Evolutionary conservation across 2,113 vertebrate species (phyloP).

Genomic region (Peromyscus californicus): DNA sequence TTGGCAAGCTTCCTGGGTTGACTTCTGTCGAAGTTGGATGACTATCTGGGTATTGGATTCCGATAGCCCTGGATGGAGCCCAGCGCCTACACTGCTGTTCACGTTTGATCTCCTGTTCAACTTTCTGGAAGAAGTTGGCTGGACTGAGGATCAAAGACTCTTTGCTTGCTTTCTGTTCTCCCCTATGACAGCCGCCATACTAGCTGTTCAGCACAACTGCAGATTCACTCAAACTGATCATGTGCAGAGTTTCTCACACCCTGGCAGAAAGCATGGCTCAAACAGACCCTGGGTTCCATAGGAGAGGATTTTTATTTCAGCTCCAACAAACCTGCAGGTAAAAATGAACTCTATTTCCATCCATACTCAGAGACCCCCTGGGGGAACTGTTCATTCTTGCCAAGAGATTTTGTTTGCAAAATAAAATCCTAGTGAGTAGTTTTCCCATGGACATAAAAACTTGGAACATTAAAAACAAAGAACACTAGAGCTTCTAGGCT

Average conservation of each 20-base stretch:
- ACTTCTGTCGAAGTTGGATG: conserved; percentile 77
- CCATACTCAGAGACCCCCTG: background rate
- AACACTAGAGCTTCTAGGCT: background rate
- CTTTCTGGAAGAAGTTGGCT: conserved; percentile 82
- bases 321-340: conserved; percentile 58
- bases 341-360: conserved; percentile 22
- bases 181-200: conserved; percentile 79
- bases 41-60: conserved; percentile 86
- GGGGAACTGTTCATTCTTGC: background rate
- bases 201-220: conserved; percentile 43
- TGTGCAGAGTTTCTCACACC: conserved; percentile 70
- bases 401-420: conserved; percentile 41
- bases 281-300: conserved; percentile 28
- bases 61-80: conserved; percentile 78
- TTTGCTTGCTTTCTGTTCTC: conserved; percentile 79
- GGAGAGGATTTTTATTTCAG: background rate
- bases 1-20: conserved; percentile 81
- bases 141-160: conserved; percentile 87
- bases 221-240: conserved; percentile 78
- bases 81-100: conserved; percentile 77
- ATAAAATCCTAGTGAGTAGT: background rate
- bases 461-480: background rate
- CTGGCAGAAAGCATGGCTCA: conserved; percentile 58
- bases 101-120: conserved; percentile 87
- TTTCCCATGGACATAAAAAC: conserved; percentile 57